Percentiles rank a stretch among this genome's conserved stretches.
These are phyloP conservation scores for Rhinoptilus africanus DNA, from an alignment of 2,113 vertebrate genomes.

Conservation along the genomic window DNA sequence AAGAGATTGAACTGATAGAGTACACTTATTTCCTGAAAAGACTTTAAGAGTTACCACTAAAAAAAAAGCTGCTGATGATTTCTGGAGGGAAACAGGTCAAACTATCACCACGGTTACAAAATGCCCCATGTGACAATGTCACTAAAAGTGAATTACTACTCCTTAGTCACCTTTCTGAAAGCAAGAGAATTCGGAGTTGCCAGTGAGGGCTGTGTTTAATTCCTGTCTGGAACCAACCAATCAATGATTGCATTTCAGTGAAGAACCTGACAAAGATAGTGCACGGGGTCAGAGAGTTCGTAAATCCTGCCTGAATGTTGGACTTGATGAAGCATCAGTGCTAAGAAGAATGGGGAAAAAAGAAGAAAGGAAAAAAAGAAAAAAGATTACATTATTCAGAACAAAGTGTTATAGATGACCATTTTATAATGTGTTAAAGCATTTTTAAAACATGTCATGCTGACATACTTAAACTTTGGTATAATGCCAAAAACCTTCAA, in stretches of 20 bases:
- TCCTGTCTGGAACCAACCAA: background rate
- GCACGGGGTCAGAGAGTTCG: background rate
- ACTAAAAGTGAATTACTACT: background rate
- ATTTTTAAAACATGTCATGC: constrained; percentile 46
- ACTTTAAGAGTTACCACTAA: background rate
- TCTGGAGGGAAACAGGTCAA: background rate
- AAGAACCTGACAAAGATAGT: background rate
- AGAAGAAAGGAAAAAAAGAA: background rate
- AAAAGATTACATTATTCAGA: background rate
- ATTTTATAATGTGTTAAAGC: background rate
- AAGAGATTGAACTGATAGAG: background rate
- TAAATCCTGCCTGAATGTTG: background rate
- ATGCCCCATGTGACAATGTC: background rate
- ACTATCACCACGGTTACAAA: background rate
- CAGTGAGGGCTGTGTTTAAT: background rate
- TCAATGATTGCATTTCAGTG: background rate
- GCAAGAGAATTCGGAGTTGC: background rate
- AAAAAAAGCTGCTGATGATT: background rate
- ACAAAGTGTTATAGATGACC: background rate
- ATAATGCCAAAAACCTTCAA: constrained; percentile 63
- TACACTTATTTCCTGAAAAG: background rate
- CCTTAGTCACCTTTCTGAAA: background rate
- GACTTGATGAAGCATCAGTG: background rate
- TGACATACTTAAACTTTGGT: constrained; percentile 69
- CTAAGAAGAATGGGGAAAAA: background rate